Conservation (phyloP, 2,888 invertebrate genomes). For the Drosophila birchii region DNA sequence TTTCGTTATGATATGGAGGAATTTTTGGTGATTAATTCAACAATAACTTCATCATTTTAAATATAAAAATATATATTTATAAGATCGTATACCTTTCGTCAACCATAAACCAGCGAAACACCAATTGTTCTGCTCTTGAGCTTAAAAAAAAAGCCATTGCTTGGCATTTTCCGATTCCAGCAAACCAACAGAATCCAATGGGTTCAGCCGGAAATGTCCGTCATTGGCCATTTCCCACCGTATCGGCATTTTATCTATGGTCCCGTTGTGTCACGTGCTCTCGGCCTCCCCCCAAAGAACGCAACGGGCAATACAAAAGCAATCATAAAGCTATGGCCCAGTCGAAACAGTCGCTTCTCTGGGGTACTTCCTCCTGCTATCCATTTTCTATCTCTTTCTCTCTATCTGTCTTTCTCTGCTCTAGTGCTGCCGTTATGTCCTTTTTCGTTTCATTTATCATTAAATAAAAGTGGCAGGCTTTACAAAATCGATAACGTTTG, state of each 20-base stretch:
- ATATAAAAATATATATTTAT: not conserved
- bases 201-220: constrained; percentile 31
- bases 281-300: constrained; percentile 22
- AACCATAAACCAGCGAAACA: not conserved
- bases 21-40: too few species aligned
- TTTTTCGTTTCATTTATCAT: not conserved
- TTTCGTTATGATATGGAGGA: too few species aligned
- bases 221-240: constrained; percentile 44
- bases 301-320: constrained; percentile 49
- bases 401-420: not conserved
- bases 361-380: constrained; percentile 8
- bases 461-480: not conserved
- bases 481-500: not conserved
- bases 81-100: not conserved
- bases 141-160: not conserved
- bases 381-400: not conserved
- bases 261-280: constrained; percentile 26
- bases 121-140: not conserved
- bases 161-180: not conserved
- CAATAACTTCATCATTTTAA: not conserved
- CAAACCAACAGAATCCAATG: not conserved
- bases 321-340: constrained; percentile 49
- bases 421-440: constrained; percentile 2
- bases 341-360: constrained; percentile 27
- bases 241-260: constrained; percentile 40